Base-by-base conservation (phyloP, 1,140 invertebrate genomes). In the Trachelipus rathkii region DNA sequence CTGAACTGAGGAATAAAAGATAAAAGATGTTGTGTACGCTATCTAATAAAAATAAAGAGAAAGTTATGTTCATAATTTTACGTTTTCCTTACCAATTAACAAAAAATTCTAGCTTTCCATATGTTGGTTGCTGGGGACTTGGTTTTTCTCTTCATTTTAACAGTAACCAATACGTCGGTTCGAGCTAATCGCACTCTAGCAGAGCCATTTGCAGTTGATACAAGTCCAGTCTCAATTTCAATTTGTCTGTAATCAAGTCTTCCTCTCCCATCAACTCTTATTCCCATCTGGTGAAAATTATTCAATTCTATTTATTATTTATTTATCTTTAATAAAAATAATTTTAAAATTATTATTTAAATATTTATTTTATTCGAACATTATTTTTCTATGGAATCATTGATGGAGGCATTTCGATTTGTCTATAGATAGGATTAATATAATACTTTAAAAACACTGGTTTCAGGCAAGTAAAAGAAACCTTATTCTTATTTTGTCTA, bases 31-130 rank as follows among this genome's bases (percentile, higher is more conserved):
- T 33, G 7, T 3, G n/a, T 3, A n/a, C 19, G 73, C 21, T 69
- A 7, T 44, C 23, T 46, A 23, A 13, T 13, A 77, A 44, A 46
- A 75, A 74, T 10, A 15, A 44, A 74, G 10, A 76, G 5, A 23
- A 33, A 71, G 33, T 5, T 44, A 13, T 24, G 77, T 15, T 44
- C 73, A 71, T 71, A 71, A 3, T 4, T 8, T 43, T 33, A 15
- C n/a, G 69, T 71, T 43, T 71, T 2, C 13, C 85, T 85, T 87
- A 95, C 94, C 95, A 97, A 84, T 97, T 95, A 33, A 97, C 93
- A 88, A 96, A 96, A 85, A 98, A 97, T 84, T 97, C 94, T 24
- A 98, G 85, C 87, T 93, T 92, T 77, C 96, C 96, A 84, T 91
- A 88, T 53, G 90, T 86, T 5, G 93, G 92, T 75, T 87, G 90